phyloP scores from a whole-genome alignment of 2,113 vertebrate species.

The Gulo gulo region DNA sequence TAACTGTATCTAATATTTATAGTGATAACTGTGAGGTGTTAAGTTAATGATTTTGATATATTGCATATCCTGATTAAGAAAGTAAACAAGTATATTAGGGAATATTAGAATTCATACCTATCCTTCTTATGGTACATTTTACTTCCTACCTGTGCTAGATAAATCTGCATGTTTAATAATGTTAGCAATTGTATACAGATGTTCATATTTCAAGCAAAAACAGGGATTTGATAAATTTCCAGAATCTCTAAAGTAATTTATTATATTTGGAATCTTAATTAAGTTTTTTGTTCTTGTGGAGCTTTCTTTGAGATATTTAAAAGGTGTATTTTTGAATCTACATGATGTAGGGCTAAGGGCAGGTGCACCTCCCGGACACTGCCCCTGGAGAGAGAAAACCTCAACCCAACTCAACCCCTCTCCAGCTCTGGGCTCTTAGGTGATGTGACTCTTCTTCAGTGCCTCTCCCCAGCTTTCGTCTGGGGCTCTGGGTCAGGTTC shows the following conservation, averaged over 20 bases:
- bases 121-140: background rate
- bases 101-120: background rate
- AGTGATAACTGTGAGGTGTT: background rate
- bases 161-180: constrained; percentile 35
- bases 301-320: background rate
- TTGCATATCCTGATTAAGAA: background rate
- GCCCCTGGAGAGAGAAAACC: background rate
- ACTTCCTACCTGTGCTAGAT: background rate
- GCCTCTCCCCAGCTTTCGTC: background rate
- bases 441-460: background rate
- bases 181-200: background rate
- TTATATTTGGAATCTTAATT: background rate
- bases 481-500: background rate
- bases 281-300: background rate
- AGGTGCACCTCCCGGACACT: background rate
- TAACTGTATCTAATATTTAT: background rate
- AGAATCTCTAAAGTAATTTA: background rate
- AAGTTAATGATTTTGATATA: constrained; percentile 36
- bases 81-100: background rate
- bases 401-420: background rate
- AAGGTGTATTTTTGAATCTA: background rate
- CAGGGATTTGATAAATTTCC: background rate
- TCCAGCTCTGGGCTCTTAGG: background rate
- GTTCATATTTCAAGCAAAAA: constrained; percentile 23
- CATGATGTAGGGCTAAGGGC: background rate